A percentile compares a stretch with the other conserved stretches of the same genome.
Evolutionary conservation across 2,888 invertebrate genomes (phyloP).

Genomic region (Heteromurus nitidus): DNA sequence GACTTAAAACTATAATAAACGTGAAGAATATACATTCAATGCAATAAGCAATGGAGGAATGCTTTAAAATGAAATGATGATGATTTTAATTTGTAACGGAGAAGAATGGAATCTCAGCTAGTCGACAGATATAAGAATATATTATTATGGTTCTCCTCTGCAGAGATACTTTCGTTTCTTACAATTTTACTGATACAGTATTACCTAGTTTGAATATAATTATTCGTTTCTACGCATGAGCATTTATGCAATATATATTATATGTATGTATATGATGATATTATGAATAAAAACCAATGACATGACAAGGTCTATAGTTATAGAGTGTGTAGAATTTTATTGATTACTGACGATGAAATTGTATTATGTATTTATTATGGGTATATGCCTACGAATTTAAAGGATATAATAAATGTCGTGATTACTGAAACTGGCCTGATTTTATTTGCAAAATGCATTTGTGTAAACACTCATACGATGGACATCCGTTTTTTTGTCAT

Average conservation of each 20-base stretch:
- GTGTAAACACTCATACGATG: no score
- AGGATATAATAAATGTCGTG: constrained; percentile 20
- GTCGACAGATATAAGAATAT: constrained; percentile 28
- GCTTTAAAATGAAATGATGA: constrained; percentile 1
- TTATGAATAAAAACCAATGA: background rate
- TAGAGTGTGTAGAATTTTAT: no score
- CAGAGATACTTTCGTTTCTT: background rate
- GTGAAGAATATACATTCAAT: constrained; percentile 42
- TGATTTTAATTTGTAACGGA: constrained; percentile 22
- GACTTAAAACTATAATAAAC: no score
- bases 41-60: constrained; percentile 35
- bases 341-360: no score
- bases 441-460: no score
- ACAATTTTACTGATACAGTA: constrained; percentile 23
- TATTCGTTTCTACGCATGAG: no score
- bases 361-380: background rate
- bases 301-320: background rate
- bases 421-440: no score
- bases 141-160: no score
- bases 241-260: no score
- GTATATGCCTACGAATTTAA: constrained; percentile 14
- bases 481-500: no score
- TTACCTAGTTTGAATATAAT: constrained; percentile 22
- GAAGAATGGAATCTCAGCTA: constrained; percentile 41
- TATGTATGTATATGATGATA: background rate